phyloP scores from a whole-genome alignment of 2,113 vertebrate species.

The Speoplatyrhinus poulsoni region DNA sequence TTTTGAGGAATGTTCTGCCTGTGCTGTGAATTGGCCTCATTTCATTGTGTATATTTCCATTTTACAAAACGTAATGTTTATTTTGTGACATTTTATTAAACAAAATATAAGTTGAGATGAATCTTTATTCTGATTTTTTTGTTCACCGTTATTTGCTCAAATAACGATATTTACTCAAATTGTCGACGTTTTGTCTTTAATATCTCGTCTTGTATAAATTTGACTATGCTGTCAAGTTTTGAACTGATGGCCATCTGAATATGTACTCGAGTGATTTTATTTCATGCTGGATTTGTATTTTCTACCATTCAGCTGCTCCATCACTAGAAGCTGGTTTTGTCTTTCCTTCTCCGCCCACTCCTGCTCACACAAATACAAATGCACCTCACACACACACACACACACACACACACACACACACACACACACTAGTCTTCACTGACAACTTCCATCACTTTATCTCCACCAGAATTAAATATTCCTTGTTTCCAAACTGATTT shows the following conservation, averaged over 20 bases:
- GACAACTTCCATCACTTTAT: background rate
- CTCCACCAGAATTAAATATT: slow-evolving; percentile 3
- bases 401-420: background rate
- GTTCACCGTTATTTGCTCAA: slow-evolving; percentile 8
- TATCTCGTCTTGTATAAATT: background rate
- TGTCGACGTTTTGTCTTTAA: slow-evolving; percentile 4
- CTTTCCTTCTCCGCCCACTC: background rate
- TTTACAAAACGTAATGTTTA: slow-evolving; percentile 1
- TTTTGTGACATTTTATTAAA: slow-evolving; percentile 22
- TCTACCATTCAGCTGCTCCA: slow-evolving; percentile 40
- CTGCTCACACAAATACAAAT: background rate
- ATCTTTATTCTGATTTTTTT: background rate
- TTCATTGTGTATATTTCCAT: slow-evolving; percentile 9
- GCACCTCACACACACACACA: slow-evolving; percentile 15
- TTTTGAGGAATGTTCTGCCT: slow-evolving; percentile 26
- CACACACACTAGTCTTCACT: background rate
- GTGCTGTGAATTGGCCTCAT: slow-evolving; percentile 12
- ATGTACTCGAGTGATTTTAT: slow-evolving; percentile 16
- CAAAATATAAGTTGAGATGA: background rate
- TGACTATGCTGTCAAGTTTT: slow-evolving; percentile 22
- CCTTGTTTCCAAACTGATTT: slow-evolving; percentile 26
- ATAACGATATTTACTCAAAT: slow-evolving; percentile 7
- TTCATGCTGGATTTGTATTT: slow-evolving; percentile 50
- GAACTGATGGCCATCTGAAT: slow-evolving; percentile 18
- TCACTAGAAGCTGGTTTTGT: slow-evolving; percentile 41